Conservation (phyloP, 2,797 vertebrate genomes). For the Semaprochilodus insignis region DNA sequence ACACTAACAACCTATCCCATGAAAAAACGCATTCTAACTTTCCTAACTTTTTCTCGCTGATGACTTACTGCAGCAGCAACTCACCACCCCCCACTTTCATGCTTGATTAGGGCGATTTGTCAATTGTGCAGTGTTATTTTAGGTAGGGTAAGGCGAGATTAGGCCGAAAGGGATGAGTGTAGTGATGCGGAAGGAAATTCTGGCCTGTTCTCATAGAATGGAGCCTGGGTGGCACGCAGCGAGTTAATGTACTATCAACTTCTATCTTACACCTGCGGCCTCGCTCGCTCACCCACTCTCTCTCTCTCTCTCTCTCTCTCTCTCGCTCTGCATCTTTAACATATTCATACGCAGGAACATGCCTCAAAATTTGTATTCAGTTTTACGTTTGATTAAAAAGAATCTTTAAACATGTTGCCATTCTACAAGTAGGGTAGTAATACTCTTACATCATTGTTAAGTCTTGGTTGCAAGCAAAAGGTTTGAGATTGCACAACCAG, state of each 20-base stretch:
- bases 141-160: constrained; percentile 79
- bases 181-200: constrained; percentile 76
- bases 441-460: no score
- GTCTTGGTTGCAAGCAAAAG: no score
- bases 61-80: constrained; percentile 41
- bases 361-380: no score
- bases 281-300: constrained; percentile 46
- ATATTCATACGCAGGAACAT: not conserved
- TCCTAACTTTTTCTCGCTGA: not conserved
- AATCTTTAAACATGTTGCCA: no score
- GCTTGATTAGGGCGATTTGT: constrained; percentile 75
- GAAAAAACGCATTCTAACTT: no score
- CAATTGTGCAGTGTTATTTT: constrained; percentile 78
- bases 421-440: no score
- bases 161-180: constrained; percentile 77
- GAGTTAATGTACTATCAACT: constrained; percentile 43
- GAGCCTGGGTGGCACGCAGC: constrained; percentile 33
- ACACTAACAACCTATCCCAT: no score
- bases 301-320: not conserved
- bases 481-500: no score
- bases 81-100: constrained; percentile 70
- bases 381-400: no score
- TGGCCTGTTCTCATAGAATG: constrained; percentile 70
- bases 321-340: not conserved
- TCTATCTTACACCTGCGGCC: constrained; percentile 46